Conservation (phyloP, 2,113 vertebrate species). For the Danionella cerebrum region DNA sequence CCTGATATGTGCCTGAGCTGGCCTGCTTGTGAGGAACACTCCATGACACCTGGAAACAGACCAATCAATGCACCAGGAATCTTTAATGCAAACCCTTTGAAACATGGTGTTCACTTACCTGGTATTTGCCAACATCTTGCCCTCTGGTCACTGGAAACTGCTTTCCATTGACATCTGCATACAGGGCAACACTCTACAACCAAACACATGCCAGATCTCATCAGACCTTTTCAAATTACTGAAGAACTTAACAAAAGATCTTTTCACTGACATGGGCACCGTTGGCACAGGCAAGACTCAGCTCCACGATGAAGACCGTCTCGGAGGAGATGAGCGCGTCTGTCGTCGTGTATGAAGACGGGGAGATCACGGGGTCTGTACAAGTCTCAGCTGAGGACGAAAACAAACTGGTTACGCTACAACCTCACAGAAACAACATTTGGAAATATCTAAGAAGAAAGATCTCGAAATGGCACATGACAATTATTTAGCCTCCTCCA, state of each 20-base stretch:
- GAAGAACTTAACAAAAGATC: not conserved
- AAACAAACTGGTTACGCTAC: not conserved
- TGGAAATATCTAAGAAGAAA: too few relatives aligned
- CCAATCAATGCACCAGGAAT: not conserved
- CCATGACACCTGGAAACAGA: slow-evolving; percentile 76
- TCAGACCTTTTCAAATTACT: not conserved
- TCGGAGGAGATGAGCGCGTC: slow-evolving; percentile 86
- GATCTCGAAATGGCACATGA: not conserved
- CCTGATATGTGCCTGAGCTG: slow-evolving; percentile 79
- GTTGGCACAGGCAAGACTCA: slow-evolving; percentile 80
- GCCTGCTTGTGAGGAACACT: slow-evolving; percentile 82
- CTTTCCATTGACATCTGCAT: slow-evolving; percentile 84
- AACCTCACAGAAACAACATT: too few relatives aligned
- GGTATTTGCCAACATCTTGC: slow-evolving; percentile 86
- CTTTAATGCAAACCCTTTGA: not conserved
- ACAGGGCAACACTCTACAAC: slow-evolving; percentile 78
- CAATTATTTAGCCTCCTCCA: not conserved
- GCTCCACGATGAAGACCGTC: slow-evolving; percentile 87
- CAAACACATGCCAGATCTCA: not conserved
- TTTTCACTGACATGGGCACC: slow-evolving; percentile 74
- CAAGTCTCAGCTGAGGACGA: slow-evolving; percentile 74
- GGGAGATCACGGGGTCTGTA: slow-evolving; percentile 76
- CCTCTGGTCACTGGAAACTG: slow-evolving; percentile 88
- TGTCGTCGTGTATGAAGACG: slow-evolving; percentile 85
- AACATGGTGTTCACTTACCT: slow-evolving; percentile 58